These are phyloP conservation scores for Aegypius monachus DNA, from an alignment of 2,113 vertebrate genomes.

Conservation along the genomic window DNA sequence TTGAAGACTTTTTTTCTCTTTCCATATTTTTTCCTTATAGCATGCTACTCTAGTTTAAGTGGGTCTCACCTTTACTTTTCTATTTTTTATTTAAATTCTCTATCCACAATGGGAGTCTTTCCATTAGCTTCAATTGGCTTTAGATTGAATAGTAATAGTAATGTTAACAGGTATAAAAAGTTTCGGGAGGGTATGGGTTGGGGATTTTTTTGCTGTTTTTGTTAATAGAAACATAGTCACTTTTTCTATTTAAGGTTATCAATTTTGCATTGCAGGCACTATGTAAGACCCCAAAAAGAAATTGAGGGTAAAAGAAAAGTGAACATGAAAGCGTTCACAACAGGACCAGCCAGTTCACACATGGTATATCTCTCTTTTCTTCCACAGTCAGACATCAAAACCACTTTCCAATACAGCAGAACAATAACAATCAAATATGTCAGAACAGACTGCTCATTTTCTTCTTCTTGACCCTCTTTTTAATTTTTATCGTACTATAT, in stretches of 20 bases:
- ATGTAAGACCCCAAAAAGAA: not conserved
- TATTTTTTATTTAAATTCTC: not conserved
- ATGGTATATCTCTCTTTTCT: not conserved
- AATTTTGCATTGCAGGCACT: not conserved
- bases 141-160: not conserved
- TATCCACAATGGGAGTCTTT: not conserved
- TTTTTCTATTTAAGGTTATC: not conserved
- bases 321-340: fast-evolving
- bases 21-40: not conserved
- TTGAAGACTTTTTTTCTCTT: not conserved
- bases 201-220: not conserved
- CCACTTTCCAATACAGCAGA: not conserved
- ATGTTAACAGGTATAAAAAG: not conserved
- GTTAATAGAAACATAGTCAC: not conserved
- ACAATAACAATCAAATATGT: not conserved
- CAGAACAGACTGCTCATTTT: not conserved
- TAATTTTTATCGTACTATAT: not conserved
- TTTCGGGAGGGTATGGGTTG: not conserved
- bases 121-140: not conserved
- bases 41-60: not conserved
- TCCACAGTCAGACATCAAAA: not conserved
- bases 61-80: not conserved
- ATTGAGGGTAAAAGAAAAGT: not conserved
- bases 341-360: not conserved
- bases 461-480: not conserved